Percentiles rank a stretch among this genome's conserved stretches.
These are phyloP conservation scores for Opisthocomus hoazin DNA, from an alignment of 2,113 vertebrate genomes.

Conservation along the genomic window DNA sequence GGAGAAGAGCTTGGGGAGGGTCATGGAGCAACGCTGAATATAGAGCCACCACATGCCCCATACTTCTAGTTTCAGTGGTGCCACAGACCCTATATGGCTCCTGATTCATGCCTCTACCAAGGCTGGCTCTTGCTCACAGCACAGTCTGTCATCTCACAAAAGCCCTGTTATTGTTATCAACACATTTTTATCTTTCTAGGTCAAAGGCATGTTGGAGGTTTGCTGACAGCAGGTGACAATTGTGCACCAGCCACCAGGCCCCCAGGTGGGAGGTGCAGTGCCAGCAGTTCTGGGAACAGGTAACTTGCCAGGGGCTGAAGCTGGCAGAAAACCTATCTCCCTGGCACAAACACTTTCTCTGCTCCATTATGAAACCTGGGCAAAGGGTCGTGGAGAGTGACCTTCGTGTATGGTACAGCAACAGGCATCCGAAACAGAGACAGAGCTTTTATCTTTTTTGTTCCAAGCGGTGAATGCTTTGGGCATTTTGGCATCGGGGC, in stretches of 20 bases:
- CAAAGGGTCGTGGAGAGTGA: background rate
- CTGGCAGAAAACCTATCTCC: background rate
- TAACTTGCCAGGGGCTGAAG: background rate
- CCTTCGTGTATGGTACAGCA: background rate
- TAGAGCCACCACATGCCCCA: background rate
- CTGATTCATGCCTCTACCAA: background rate
- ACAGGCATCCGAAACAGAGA: background rate
- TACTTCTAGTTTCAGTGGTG: background rate
- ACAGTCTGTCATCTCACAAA: background rate
- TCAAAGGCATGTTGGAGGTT: background rate
- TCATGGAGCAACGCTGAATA: rapidly evolving
- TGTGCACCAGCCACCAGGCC: background rate
- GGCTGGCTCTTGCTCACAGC: background rate
- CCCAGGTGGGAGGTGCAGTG: background rate
- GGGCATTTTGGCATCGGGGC: background rate
- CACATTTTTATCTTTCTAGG: background rate
- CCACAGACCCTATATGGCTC: background rate
- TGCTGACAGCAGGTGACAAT: background rate
- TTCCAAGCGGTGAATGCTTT: background rate
- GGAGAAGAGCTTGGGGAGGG: background rate
- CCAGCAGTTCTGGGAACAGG: background rate
- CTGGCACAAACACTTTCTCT: background rate
- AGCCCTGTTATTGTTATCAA: background rate
- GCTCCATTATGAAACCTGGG: background rate
- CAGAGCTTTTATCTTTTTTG: background rate